Percentiles rank a stretch among this genome's conserved stretches.
These are phyloP conservation scores for Amphiduros pacificus DNA, from an alignment of 2,888 invertebrate genomes.

Conservation along the genomic window DNA sequence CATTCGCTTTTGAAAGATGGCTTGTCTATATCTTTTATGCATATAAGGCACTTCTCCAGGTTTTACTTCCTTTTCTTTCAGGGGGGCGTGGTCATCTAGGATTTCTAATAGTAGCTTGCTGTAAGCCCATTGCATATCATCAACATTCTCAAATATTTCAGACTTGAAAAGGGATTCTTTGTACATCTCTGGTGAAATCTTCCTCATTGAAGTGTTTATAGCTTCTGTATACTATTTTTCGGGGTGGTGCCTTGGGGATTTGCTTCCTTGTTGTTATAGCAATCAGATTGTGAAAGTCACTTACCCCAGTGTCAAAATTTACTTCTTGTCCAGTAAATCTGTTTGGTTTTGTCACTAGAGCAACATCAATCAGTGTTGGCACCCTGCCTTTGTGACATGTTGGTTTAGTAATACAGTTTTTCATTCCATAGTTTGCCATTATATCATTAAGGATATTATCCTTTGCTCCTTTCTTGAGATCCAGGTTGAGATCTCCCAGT, in stretches of 20 bases:
- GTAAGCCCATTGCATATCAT: not conserved
- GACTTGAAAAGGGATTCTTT: not conserved
- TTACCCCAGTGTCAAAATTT: not conserved
- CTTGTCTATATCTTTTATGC: not conserved
- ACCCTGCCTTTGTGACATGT: not conserved
- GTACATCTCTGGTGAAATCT: not conserved
- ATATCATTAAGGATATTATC: not conserved
- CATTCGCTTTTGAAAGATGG: not conserved
- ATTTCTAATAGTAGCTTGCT: not conserved
- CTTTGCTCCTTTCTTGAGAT: not conserved
- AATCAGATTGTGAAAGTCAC: not conserved
- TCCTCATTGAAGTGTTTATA: not conserved
- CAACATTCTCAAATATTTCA: not conserved
- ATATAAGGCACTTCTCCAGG: not conserved
- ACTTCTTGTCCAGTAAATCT: not conserved
- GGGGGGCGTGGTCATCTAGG: not conserved
- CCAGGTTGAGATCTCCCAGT: not conserved
- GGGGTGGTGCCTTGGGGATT: not conserved
- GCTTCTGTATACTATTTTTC: not conserved
- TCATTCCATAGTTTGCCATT: not conserved
- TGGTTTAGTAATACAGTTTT: not conserved
- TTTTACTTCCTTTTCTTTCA: not conserved
- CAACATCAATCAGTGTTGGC: not conserved
- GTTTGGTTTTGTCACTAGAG: not conserved
- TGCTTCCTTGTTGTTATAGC: not conserved